Evolutionary conservation across 2,113 vertebrate genomes (phyloP), one percentile per base, ranked within the genome.

Genomic region (Asarcornis scutulata): DNA sequence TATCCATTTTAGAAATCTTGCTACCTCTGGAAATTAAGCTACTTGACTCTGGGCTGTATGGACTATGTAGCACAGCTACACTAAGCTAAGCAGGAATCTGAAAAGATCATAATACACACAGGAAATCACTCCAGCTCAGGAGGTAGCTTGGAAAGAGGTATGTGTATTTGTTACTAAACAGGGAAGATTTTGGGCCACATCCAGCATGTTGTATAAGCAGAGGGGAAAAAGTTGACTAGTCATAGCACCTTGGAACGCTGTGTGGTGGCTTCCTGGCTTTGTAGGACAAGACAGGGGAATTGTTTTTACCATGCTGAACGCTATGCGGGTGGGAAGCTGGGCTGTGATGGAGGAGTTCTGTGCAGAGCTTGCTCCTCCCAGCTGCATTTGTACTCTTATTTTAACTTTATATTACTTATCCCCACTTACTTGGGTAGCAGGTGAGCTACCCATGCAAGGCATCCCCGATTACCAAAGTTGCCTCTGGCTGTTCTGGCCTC

Each of bases 251-350:
- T 93, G 48, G 69, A 96, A 91, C 74, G 73, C 58, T 95, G 80
- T 76, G 88, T 31, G 56, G 62, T 90, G 50, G 31, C 58, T 95
- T 96, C 96, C 95, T 76, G 90, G 38, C 92, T 92, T 96, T 96
- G 80, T 93, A 26, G 60, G 46, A 79, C 52, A 74, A 91, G 84
- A 82, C 56, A 59, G 56, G 53, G 59, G 83, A 78, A 72, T 83
- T 72, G 17, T 81, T 94, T 90, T 76, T 75, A 75, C 38, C n/a
- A 60, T 17, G 52, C 48, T 74, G 38, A 86, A 88, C 76, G 48
- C 48, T 83, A 36, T 62, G n/a, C 77, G 32, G 78, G 8, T 84
- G 31, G 40, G 81, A 86, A 62, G 59, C 73, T 88, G 42, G 13
- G 64, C 52, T 81, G n/a, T 38, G 48, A 56, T 48, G 32, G 52